Evolutionary conservation across 2,113 vertebrate species (phyloP).

Genomic region (Xerus inauris): DNA sequence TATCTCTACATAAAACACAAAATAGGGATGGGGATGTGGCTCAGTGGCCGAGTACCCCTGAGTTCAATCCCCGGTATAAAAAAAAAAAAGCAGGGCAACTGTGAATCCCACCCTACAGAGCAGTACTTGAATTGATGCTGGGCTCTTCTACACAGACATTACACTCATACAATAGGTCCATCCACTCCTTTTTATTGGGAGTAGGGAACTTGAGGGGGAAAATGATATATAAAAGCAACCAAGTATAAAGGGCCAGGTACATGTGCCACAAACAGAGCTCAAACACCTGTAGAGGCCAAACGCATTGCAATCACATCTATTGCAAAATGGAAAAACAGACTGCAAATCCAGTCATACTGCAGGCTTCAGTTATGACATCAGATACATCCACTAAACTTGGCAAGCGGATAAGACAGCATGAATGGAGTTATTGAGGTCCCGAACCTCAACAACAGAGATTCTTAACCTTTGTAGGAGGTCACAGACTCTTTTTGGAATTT

Average conservation of each 20-base stretch:
- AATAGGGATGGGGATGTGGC: no score
- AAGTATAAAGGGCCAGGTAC: slow-evolving; percentile 62
- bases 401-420: slow-evolving; percentile 47
- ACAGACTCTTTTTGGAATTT: slow-evolving; percentile 27
- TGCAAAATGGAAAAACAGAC: slow-evolving; percentile 79
- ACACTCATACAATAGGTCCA: not conserved
- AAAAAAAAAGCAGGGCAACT: slow-evolving; percentile 22
- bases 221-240: slow-evolving; percentile 37
- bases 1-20: no score
- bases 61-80: no score
- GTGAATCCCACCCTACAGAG: not conserved
- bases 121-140: not conserved
- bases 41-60: no score
- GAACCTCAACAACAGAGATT: slow-evolving; percentile 54
- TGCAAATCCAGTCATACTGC: slow-evolving; percentile 69
- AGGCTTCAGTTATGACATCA: slow-evolving; percentile 70
- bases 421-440: slow-evolving; percentile 68
- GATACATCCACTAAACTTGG: slow-evolving; percentile 68
- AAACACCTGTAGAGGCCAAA: slow-evolving; percentile 74
- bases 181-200: not conserved
- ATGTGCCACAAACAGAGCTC: slow-evolving; percentile 68
- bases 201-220: not conserved
- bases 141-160: not conserved
- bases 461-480: slow-evolving; percentile 40
- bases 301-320: slow-evolving; percentile 69